A percentile compares a stretch with the other conserved stretches of the same genome.
phyloP scores from a whole-genome alignment of 92 coral and sea anemone species.

The Diadumene lineata region DNA sequence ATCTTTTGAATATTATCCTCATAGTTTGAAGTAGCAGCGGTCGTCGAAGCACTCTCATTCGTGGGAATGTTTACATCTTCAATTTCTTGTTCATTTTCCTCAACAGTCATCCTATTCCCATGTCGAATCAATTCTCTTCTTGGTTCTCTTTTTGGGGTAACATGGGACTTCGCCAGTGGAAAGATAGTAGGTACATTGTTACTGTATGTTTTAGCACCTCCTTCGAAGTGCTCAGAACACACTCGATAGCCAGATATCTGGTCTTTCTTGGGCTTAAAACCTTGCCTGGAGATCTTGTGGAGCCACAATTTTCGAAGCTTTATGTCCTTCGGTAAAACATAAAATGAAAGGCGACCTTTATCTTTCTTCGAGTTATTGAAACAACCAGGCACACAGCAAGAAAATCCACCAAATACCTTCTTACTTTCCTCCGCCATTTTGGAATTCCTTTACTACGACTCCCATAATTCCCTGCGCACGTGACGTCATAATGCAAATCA shows the following conservation, averaged over 20 bases:
- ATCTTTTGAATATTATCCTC: not conserved
- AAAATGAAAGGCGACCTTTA: conserved; percentile 38
- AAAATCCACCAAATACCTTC: conserved; percentile 22
- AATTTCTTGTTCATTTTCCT: not conserved
- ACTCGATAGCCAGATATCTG: conserved; percentile 35
- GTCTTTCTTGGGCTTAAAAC: conserved; percentile 12
- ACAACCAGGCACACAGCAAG: conserved; percentile 54
- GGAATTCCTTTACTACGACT: conserved; percentile 29
- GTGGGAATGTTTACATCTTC: too few species aligned
- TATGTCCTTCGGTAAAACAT: conserved; percentile 23
- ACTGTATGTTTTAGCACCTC: conserved; percentile 38
- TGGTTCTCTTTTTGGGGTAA: conserved; percentile 13
- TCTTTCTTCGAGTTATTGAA: conserved; percentile 36
- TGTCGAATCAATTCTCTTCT: conserved; percentile 32
- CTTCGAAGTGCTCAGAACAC: conserved; percentile 39
- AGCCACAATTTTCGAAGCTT: conserved; percentile 34
- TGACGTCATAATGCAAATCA: too few species aligned
- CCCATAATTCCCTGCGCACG: conserved; percentile 26
- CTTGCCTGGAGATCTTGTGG: conserved; percentile 36
- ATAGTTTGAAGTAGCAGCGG: not conserved
- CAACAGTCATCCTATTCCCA: not conserved
- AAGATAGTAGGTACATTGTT: conserved; percentile 47
- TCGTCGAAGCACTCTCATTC: not conserved
- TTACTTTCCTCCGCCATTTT: conserved; percentile 19
- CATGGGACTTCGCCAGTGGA: conserved; percentile 32